phyloP scores from a whole-genome alignment of 1,140 invertebrate genomes.

The Wiebesia pumilae region DNA sequence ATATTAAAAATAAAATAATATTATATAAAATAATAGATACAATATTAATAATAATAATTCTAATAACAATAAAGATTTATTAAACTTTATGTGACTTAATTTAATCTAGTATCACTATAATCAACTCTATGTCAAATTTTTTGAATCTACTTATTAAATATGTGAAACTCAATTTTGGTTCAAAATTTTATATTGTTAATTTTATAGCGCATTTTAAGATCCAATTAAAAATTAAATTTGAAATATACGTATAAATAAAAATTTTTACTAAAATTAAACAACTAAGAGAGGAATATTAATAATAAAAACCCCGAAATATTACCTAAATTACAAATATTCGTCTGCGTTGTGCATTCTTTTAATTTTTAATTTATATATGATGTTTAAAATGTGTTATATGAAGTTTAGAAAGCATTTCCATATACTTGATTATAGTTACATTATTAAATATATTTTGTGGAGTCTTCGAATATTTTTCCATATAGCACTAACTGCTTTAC shows the following conservation, averaged over 20 bases:
- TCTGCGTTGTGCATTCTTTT: neutral
- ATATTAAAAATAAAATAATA: slow-evolving; percentile 23
- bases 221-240: too few relatives aligned
- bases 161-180: neutral
- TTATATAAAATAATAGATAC: neutral
- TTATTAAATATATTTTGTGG: slow-evolving; percentile 29
- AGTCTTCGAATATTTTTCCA: neutral
- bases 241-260: too few relatives aligned
- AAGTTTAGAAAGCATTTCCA: neutral
- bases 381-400: neutral
- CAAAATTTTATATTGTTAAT: neutral
- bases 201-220: too few relatives aligned
- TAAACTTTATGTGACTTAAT: neutral
- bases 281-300: too few relatives aligned
- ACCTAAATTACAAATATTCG: neutral
- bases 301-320: neutral
- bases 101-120: neutral
- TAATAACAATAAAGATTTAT: slow-evolving; percentile 21
- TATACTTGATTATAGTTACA: neutral
- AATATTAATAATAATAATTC: neutral
- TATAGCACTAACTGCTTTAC: neutral
- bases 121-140: neutral
- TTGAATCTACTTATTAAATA: neutral
- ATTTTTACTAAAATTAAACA: too few relatives aligned
- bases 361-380: neutral